Percentiles rank a stretch among this genome's conserved stretches.
Evolutionary conservation across 2,113 vertebrate genomes (phyloP).

Genomic region (Scortum barcoo): DNA sequence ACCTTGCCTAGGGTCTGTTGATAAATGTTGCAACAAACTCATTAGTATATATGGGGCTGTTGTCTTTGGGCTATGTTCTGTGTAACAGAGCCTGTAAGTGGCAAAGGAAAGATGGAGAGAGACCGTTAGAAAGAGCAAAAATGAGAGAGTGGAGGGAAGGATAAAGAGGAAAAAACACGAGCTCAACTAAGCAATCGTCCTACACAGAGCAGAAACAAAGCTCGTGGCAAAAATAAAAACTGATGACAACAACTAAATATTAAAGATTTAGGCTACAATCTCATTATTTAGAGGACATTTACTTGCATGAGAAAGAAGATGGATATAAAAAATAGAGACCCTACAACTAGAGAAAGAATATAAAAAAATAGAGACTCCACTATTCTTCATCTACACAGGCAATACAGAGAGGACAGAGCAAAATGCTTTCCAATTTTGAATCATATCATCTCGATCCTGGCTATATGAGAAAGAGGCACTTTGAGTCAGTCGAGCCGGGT

Average conservation of each 20-base stretch:
- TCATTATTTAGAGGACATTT: slow-evolving; percentile 55
- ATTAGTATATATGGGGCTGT: slow-evolving; percentile 46
- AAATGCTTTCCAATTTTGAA: slow-evolving; percentile 71
- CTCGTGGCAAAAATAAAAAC: slow-evolving; percentile 39
- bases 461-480: slow-evolving; percentile 59
- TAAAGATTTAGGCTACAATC: slow-evolving; percentile 32
- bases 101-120: slow-evolving; percentile 26
- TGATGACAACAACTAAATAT: slow-evolving; percentile 40
- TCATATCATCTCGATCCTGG: slow-evolving; percentile 64
- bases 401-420: slow-evolving; percentile 50
- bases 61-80: slow-evolving; percentile 42
- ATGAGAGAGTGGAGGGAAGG: slow-evolving; percentile 1
- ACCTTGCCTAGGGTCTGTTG: slow-evolving; percentile 97
- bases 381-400: slow-evolving; percentile 59
- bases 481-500: slow-evolving; percentile 54
- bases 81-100: slow-evolving; percentile 43
- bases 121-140: slow-evolving; percentile 24
- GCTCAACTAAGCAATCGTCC: slow-evolving; percentile 36
- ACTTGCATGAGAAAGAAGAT: slow-evolving; percentile 31
- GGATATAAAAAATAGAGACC: slow-evolving; percentile 30
- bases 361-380: no score
- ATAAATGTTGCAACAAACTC: slow-evolving; percentile 52
- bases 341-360: no score
- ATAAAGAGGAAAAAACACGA: slow-evolving; percentile 18
- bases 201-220: slow-evolving; percentile 26